These are phyloP conservation scores for Drusus annulatus DNA, from an alignment of 1,140 invertebrate genomes.

Conservation along the genomic window DNA sequence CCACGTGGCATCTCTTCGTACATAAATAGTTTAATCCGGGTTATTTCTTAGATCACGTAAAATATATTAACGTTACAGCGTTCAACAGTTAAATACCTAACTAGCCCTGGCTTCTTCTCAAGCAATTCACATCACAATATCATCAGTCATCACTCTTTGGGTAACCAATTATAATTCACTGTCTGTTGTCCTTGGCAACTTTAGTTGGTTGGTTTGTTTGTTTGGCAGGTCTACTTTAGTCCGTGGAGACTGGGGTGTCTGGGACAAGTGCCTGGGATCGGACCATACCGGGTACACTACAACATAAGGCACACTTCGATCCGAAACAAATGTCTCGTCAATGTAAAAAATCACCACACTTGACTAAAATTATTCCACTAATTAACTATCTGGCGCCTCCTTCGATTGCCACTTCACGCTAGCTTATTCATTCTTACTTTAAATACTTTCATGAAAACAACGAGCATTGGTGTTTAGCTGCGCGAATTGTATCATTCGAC, in stretches of 20 bases:
- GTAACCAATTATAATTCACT: constrained; percentile 45
- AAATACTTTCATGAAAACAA: constrained; percentile 24
- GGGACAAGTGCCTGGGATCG: constrained; percentile 7
- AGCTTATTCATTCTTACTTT: constrained; percentile 31
- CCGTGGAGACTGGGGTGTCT: background rate
- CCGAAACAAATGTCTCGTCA: constrained; percentile 19
- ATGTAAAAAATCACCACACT: constrained; percentile 18
- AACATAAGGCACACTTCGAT: constrained; percentile 13
- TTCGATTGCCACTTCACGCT: background rate
- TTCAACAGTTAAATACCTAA: constrained; percentile 25
- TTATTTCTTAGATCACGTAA: constrained; percentile 39
- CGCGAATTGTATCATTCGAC: background rate
- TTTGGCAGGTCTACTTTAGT: background rate
- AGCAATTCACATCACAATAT: constrained; percentile 26
- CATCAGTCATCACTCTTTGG: constrained; percentile 49
- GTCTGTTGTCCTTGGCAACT: constrained; percentile 22
- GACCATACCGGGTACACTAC: constrained; percentile 1
- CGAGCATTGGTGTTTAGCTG: constrained; percentile 5
- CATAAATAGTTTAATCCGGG: constrained; percentile 42
- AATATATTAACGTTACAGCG: constrained; percentile 40
- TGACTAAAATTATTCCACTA: background rate
- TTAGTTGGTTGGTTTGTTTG: too few relatives aligned
- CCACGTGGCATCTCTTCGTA: constrained; percentile 10
- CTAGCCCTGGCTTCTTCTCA: constrained; percentile 8
- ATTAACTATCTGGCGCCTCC: constrained; percentile 20